phyloP scores from a whole-genome alignment of 2,113 vertebrate genomes.

The Hipposideros armiger region DNA sequence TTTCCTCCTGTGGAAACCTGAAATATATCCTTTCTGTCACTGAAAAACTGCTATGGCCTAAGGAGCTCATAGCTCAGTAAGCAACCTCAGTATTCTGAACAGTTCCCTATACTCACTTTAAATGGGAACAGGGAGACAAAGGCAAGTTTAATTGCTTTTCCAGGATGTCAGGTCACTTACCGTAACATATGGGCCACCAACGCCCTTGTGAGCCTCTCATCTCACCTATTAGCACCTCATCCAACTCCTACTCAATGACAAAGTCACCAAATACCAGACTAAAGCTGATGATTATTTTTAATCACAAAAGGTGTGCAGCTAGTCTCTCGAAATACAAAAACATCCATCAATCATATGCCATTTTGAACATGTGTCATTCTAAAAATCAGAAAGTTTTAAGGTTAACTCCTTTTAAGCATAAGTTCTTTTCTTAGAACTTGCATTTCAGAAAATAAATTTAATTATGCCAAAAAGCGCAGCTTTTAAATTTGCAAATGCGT shows the following conservation, averaged over 20 bases:
- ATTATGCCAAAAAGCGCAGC: conserved; percentile 57
- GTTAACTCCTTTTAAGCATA: conserved; percentile 66
- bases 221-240: background rate
- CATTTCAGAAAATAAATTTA: conserved; percentile 64
- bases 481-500: conserved; percentile 58
- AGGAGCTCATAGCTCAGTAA: background rate
- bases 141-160: background rate
- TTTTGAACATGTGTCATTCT: conserved; percentile 71
- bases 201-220: background rate
- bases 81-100: conserved; percentile 14
- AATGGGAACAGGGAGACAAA: background rate
- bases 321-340: conserved; percentile 66
- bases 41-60: background rate
- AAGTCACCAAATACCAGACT: conserved; percentile 59
- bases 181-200: background rate
- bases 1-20: background rate
- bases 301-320: conserved; percentile 55
- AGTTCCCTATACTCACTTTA: background rate
- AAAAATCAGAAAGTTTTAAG: conserved; percentile 68
- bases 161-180: background rate
- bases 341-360: conserved; percentile 70
- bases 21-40: background rate
- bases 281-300: conserved; percentile 64
- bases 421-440: conserved; percentile 69
- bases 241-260: background rate